These are phyloP conservation scores for Agelas oroides DNA, from an alignment of 37 sponge, comb jelly and placozoan genomes.

Conservation along the genomic window DNA sequence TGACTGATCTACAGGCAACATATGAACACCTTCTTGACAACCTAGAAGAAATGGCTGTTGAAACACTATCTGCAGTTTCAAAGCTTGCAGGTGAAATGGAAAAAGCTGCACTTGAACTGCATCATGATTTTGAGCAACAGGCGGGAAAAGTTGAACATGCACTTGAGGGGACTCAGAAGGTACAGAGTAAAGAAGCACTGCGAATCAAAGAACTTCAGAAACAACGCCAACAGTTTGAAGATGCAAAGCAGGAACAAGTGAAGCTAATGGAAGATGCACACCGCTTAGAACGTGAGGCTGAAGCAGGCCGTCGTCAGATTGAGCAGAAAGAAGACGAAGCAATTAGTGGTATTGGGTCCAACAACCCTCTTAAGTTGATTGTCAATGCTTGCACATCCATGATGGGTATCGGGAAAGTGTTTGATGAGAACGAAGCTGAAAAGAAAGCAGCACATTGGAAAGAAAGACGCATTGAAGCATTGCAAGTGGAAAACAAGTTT, in stretches of 20 bases:
- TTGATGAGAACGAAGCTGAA: neutral
- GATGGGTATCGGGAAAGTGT: neutral
- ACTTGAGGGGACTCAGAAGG: neutral
- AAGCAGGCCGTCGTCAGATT: neutral
- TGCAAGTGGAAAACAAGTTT: slow-evolving; percentile 4
- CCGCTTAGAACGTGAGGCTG: slow-evolving; percentile 17
- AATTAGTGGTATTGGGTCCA: too few species aligned
- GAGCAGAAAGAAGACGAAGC: neutral
- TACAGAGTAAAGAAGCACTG: neutral
- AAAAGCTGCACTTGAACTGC: slow-evolving; percentile 52
- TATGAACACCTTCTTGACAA: slow-evolving; percentile 55
- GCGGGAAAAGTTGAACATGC: slow-evolving; percentile 16
- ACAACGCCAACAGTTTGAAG: slow-evolving; percentile 24
- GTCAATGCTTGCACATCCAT: too few species aligned
- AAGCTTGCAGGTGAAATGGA: slow-evolving; percentile 59
- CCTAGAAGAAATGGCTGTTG: slow-evolving; percentile 64
- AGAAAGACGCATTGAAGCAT: slow-evolving; percentile 13
- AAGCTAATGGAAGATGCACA: neutral
- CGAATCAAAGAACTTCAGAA: neutral
- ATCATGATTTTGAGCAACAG: slow-evolving; percentile 44
- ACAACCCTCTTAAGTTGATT: too few species aligned
- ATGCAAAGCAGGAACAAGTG: neutral
- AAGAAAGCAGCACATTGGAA: neutral
- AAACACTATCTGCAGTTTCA: slow-evolving; percentile 37
- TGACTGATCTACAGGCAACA: slow-evolving; percentile 45